Percentiles rank a stretch among this genome's conserved stretches.
Conservation (phyloP, 2,113 vertebrate genomes). For the Gavialis gangeticus region DNA sequence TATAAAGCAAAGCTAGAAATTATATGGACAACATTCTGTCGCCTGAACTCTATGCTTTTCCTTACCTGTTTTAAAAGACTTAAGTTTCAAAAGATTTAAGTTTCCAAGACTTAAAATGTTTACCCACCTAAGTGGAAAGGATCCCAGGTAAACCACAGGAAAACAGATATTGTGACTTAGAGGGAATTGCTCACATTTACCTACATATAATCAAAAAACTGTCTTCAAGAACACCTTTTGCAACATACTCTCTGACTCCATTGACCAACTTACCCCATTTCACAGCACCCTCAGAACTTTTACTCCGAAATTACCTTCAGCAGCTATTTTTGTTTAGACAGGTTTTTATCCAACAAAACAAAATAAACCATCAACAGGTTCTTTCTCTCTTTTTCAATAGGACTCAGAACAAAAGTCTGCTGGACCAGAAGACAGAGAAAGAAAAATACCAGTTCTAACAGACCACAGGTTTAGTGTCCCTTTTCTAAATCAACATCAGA, state of each 20-base stretch:
- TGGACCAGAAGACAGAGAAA: too few species aligned
- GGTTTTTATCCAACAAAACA: too few species aligned
- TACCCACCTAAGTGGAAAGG: neutral
- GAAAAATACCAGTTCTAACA: neutral
- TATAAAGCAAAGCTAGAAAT: too few species aligned
- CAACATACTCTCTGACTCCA: neutral
- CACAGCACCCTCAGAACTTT: neutral
- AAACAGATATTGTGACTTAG: neutral
- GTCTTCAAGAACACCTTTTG: neutral
- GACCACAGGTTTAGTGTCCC: neutral
- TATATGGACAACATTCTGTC: too few species aligned
- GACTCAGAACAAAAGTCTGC: too few species aligned
- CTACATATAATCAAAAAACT: neutral
- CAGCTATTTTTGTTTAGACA: too few species aligned
- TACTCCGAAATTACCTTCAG: accelerated
- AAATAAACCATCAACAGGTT: too few species aligned
- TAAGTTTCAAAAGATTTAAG: too few species aligned
- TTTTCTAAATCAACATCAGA: neutral
- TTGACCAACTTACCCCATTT: neutral
- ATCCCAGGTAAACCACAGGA: accelerated
- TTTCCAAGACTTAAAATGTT: too few species aligned
- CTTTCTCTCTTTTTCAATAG: too few species aligned
- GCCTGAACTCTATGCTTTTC: too few species aligned
- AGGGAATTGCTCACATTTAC: neutral
- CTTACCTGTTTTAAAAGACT: too few species aligned